Evolutionary conservation across 2,888 invertebrate genomes (phyloP), one percentile per base, ranked within the genome.

Genomic region (Endomychus coccineus): DNA sequence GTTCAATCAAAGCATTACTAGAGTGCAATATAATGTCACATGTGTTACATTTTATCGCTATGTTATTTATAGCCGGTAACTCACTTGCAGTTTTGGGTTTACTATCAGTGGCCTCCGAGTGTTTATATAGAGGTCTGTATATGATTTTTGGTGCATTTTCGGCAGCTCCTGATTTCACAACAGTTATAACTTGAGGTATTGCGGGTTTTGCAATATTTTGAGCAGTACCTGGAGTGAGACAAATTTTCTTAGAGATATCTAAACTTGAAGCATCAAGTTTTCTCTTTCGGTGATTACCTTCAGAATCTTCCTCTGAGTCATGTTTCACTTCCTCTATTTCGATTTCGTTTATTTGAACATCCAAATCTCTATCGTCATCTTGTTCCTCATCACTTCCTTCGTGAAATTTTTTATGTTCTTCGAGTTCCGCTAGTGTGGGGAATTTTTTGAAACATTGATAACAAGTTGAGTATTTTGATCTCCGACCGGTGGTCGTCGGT

Each of bases 391-490:
- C 30, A 9, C 30, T 30, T 9, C 23, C 28, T 23, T 36, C 36
- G 11, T 36, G 36, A 13, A 22, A 16, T 4, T 16, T 21, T 15
- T 36, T 36, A 12, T 36, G 36, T 4, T 29, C 16, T 12, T 36
- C 29, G 7, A 36, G 13, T 12, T 27, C 22, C 24, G 28, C 36
- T 2, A 24, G 16, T 2, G 29, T 29, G 6, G 28, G 7, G 29
- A 36, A 36, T 29, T 36, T 36, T 13, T 24, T 16, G 29, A 36
- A 36, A 24, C 36, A 36, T 29, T 28, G 28, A 19, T 36, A 36
- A 7, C 36, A 36, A 2, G 36, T 36, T 3, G 24, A 17, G 2
- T 21, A 16, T 17, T 12, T 36, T 9, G 16, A 21, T 11, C 29
- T 27, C 14, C 29, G 12, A 11, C 29, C 29, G 6, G 36, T n/a